Conservation (phyloP, 2,797 vertebrate genomes). For the Lepus oiostolus region DNA sequence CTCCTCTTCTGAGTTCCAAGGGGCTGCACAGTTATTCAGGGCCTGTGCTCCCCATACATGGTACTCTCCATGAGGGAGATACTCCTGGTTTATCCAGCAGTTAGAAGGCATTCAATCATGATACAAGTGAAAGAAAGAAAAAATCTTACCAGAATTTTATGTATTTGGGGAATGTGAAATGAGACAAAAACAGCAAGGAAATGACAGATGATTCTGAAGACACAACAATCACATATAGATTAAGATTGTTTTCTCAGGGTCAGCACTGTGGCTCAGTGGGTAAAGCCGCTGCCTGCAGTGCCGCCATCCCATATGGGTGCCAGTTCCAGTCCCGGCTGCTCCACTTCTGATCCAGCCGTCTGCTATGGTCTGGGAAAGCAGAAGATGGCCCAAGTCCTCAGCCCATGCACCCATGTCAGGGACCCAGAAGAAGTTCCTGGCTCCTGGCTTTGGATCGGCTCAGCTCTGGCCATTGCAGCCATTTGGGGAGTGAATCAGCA, state of each 20-base stretch:
- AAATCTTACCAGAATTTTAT: slow-evolving; percentile 18
- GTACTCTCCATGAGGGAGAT: not conserved
- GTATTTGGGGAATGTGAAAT: not conserved
- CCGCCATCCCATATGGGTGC: too few species aligned
- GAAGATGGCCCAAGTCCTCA: too few species aligned
- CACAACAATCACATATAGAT: not conserved
- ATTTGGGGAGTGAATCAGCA: too few species aligned
- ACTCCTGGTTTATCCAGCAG: not conserved
- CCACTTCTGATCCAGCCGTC: too few species aligned
- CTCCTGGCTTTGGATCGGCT: too few species aligned
- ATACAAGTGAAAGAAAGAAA: not conserved
- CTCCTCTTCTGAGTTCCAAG: not conserved
- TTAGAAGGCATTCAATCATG: slow-evolving; percentile 23
- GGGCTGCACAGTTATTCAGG: not conserved
- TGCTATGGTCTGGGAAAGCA: too few species aligned
- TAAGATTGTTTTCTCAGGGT: not conserved
- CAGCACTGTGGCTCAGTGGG: too few species aligned
- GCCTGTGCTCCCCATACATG: not conserved
- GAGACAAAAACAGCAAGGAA: slow-evolving; percentile 53
- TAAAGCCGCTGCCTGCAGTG: too few species aligned
- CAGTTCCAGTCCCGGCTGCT: too few species aligned
- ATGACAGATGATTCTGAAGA: slow-evolving; percentile 29
- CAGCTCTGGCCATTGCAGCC: too few species aligned
- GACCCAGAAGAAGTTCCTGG: too few species aligned
- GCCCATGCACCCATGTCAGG: too few species aligned